These are phyloP conservation scores for Acrocephalus scirpaceus DNA, from an alignment of 2,797 vertebrate species.

Conservation along the genomic window DNA sequence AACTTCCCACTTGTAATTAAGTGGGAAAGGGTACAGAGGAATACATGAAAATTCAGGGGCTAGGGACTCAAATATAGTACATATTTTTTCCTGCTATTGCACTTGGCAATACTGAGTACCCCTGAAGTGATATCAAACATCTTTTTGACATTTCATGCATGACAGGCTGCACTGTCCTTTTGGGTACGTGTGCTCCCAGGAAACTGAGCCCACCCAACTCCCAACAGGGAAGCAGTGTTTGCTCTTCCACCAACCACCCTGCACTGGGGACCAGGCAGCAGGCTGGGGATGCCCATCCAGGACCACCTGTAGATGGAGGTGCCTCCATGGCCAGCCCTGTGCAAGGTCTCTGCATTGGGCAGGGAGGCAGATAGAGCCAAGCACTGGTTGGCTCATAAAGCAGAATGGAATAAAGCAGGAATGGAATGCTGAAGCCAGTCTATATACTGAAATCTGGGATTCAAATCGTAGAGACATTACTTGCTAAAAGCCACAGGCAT, in stretches of 20 bases:
- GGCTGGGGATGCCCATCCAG: not conserved
- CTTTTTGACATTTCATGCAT: accelerated
- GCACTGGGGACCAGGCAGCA: accelerated
- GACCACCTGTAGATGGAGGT: accelerated
- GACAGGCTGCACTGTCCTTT: not conserved
- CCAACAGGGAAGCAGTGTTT: accelerated
- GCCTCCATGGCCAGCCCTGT: accelerated
- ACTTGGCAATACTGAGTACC: not conserved
- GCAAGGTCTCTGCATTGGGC: accelerated
- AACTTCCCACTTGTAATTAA: not conserved
- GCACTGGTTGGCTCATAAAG: not conserved
- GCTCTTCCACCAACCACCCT: not conserved
- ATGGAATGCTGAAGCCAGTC: not conserved
- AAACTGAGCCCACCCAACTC: not conserved
- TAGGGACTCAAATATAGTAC: accelerated
- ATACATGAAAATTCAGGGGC: not conserved
- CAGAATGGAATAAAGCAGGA: not conserved
- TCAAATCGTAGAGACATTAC: not conserved
- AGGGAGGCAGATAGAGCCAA: not conserved
- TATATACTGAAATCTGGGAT: not conserved
- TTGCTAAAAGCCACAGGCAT: not conserved
- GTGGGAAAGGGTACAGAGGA: not conserved
- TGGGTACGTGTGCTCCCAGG: accelerated
- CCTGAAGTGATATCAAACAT: not conserved
- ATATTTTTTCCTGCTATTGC: not conserved